These are phyloP conservation scores for Spinus olivaceus DNA, from an alignment of 2,797 vertebrate genomes.

Conservation along the genomic window DNA sequence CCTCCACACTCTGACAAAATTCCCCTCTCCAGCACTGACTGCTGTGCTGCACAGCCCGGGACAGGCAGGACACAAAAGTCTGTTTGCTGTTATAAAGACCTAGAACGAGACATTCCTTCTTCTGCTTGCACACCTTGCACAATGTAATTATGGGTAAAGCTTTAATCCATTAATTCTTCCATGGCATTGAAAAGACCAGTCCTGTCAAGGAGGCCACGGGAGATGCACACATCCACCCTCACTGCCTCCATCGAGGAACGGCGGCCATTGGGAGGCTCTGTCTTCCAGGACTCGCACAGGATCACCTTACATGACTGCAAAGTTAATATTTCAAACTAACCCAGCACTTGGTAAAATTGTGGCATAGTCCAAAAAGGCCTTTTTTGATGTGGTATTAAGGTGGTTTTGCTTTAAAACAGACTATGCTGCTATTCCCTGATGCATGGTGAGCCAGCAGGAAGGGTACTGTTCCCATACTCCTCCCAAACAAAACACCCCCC, in stretches of 20 bases:
- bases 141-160: not conserved
- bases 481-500: not conserved
- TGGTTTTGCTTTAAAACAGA: not conserved
- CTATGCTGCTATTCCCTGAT: not conserved
- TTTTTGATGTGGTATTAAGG: not conserved
- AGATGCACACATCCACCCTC: not conserved
- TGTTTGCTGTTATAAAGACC: not conserved
- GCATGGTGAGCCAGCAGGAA: not conserved
- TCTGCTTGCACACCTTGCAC: not conserved
- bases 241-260: not conserved
- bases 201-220: not conserved
- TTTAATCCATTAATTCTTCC: not conserved
- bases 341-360: not conserved
- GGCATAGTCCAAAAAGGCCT: not conserved
- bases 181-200: not conserved
- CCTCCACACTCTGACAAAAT: not conserved
- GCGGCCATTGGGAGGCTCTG: accelerated
- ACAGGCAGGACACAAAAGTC: not conserved
- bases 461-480: not conserved
- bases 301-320: not conserved
- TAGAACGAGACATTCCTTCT: not conserved
- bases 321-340: not conserved
- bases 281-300: accelerated
- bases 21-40: accelerated
- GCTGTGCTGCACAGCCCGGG: not conserved